A percentile compares a stretch with the other conserved stretches of the same genome.
Conservation (phyloP, 2,797 vertebrate species). For the Tenualosa ilisha region DNA sequence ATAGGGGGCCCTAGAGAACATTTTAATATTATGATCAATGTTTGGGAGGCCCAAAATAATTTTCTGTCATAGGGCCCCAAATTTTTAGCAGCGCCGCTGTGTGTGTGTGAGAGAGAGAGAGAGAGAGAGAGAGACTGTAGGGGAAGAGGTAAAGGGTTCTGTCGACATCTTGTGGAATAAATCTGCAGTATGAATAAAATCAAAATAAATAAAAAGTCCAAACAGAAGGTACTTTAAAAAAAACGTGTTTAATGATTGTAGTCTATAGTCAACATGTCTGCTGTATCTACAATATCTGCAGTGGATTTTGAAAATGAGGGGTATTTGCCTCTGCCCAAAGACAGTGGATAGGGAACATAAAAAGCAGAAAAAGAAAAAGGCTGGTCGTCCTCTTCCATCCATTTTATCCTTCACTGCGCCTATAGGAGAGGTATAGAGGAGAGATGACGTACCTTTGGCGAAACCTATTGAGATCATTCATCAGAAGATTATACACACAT, state of each 20-base stretch:
- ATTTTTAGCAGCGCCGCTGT: no score
- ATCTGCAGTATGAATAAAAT: not conserved
- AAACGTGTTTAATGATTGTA: not conserved
- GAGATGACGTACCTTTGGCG: not conserved
- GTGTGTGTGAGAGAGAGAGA: no score
- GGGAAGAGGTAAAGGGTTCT: not conserved
- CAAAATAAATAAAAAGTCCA: not conserved
- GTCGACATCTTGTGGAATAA: slow-evolving; percentile 6
- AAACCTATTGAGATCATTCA: not conserved
- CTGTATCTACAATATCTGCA: not conserved
- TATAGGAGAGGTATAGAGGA: not conserved
- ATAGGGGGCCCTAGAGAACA: no score
- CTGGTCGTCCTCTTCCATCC: not conserved
- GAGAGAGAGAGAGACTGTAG: not conserved
- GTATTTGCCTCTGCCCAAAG: not conserved
- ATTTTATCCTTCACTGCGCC: not conserved
- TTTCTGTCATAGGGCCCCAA: no score
- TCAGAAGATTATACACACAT: not conserved
- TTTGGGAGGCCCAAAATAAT: no score
- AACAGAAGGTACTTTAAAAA: not conserved
- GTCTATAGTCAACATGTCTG: not conserved
- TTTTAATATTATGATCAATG: no score
- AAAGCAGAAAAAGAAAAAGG: not conserved
- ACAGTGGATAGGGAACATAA: not conserved
- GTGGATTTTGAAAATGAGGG: not conserved